Base-by-base conservation (phyloP, 2,113 vertebrate genomes). In the Tyto alba region DNA sequence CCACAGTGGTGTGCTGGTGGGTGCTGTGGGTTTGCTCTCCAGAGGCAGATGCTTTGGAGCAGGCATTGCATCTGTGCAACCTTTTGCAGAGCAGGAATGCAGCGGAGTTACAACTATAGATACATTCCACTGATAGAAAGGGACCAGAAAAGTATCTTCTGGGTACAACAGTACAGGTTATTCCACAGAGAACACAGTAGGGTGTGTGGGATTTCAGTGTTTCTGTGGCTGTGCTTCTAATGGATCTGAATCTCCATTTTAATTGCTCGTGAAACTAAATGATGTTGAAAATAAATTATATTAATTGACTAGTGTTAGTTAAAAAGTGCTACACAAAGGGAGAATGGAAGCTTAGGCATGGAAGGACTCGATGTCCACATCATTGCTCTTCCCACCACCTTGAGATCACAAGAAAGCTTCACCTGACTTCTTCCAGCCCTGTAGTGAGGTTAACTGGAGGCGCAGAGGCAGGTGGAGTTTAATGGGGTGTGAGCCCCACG, bases 381-480 rank as follows among this genome's bases (percentile, higher is more conserved):
- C 38, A 27, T 29, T 80, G 22, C 56, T 81, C n/a, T 84, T 71
- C 32, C 22, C 23, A 63, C 7, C 8, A 13, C 4, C 16, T 43
- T 73, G 21, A 77, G 55, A 60, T 53, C 11, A 20, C 25, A 71
- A 40, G 59, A 57, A 77, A 80, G 3, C 32, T 75, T 67, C 23
- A 27, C 20, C 27, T 38, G 18, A 52, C 40, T 69, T 60, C 59
- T 82, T 34, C 32, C 40, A 26, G 6, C 60, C 26, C 6, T 4
- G 3, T 5, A 41, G 8, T n/a, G 36, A 84, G 52, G 22, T 16
- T 48, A 88, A 7, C 6, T 15, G 41, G 32, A 82, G 38, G 26
- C 0, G 0, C 26, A 48, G 25, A n/a, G 19, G 3, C 16, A 50
- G 25, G 16, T 13, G 41, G 29, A 47, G 9, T 15, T 78, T 75